phyloP scores from a whole-genome alignment of 2,888 invertebrate genomes.

The Acanthococcus lagerstroemiae region DNA sequence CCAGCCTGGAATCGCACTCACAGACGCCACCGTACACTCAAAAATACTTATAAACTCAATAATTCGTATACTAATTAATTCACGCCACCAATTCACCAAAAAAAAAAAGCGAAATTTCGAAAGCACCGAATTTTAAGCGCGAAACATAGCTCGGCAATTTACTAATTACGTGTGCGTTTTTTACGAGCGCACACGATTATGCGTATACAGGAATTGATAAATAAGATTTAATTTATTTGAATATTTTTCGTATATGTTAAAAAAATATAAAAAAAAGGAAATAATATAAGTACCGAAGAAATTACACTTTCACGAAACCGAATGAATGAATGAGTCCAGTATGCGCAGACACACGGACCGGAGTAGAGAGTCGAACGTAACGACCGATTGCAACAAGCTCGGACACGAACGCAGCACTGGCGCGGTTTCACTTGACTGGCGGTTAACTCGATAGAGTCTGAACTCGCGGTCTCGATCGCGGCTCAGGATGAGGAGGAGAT shows the following conservation, averaged over 20 bases:
- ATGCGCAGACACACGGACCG: conserved; percentile 14
- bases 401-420: conserved; percentile 24
- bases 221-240: conserved; percentile 5
- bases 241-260: conserved; percentile 7
- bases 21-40: too few relatives aligned
- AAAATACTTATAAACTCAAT: too few relatives aligned
- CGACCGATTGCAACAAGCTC: conserved; percentile 21
- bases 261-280: neutral
- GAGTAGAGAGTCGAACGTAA: conserved; percentile 3
- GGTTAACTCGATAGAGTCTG: conserved; percentile 11
- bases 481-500: too few relatives aligned
- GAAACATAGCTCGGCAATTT: too few relatives aligned
- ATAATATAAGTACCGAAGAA: conserved; percentile 14
- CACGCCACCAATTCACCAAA: too few relatives aligned
- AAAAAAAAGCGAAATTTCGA: too few relatives aligned
- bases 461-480: neutral
- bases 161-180: too few relatives aligned
- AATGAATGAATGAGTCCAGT: conserved; percentile 4
- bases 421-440: conserved; percentile 29
- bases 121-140: too few relatives aligned
- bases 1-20: too few relatives aligned
- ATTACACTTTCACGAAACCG: conserved; percentile 18
- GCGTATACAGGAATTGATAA: too few relatives aligned
- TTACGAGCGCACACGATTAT: too few relatives aligned
- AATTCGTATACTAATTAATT: too few relatives aligned